Percentiles rank a stretch among this genome's conserved stretches.
phyloP scores from a whole-genome alignment of 1,140 invertebrate species.

The Spodoptera litura region DNA sequence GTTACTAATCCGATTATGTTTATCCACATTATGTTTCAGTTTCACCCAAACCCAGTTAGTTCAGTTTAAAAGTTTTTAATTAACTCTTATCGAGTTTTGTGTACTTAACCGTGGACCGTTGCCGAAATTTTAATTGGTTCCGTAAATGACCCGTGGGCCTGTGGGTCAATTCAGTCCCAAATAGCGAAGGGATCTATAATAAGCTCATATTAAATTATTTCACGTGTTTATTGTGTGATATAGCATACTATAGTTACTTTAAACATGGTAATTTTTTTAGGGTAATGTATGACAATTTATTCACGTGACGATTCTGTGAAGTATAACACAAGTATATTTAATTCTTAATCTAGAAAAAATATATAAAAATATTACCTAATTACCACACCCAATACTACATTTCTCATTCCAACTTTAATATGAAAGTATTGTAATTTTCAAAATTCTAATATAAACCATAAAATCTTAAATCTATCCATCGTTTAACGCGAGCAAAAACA shows the following conservation, averaged over 20 bases:
- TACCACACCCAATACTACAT: too few relatives aligned
- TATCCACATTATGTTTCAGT: background rate
- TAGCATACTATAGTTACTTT: background rate
- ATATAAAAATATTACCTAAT: too few relatives aligned
- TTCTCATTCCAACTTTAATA: too few relatives aligned
- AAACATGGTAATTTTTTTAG: too few relatives aligned
- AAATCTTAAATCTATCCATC: background rate
- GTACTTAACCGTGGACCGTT: constrained; percentile 10
- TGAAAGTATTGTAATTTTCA: background rate
- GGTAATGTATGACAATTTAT: too few relatives aligned
- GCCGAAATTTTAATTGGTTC: constrained; percentile 10
- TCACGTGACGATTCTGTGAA: too few relatives aligned
- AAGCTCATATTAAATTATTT: background rate
- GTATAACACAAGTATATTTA: too few relatives aligned
- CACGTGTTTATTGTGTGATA: background rate
- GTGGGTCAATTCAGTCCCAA: background rate
- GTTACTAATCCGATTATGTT: background rate
- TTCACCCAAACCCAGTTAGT: background rate
- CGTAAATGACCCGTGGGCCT: background rate
- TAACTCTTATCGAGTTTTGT: constrained; percentile 3
- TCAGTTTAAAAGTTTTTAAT: constrained; percentile 18
- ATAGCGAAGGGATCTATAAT: background rate
- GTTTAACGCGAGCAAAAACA: too few relatives aligned
- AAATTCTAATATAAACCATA: background rate
- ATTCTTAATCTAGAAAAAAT: too few relatives aligned